Percentiles rank a stretch among this genome's conserved stretches.
Conservation (phyloP, 2,888 invertebrate species). For the Phortica okadai region DNA sequence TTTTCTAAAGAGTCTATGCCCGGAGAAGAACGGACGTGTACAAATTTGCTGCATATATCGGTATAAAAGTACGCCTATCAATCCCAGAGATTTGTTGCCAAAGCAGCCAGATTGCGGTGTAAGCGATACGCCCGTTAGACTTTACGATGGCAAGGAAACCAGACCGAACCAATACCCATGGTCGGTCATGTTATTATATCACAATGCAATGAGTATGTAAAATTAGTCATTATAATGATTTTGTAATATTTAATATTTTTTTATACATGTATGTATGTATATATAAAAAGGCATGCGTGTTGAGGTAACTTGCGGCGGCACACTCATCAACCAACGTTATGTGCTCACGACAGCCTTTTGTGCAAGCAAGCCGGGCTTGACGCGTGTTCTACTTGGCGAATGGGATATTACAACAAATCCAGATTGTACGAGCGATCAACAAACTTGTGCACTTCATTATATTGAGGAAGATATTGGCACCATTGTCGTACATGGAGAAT, state of each 20-base stretch:
- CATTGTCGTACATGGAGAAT: neutral
- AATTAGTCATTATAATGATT: neutral
- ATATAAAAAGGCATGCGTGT: neutral
- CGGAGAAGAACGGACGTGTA: neutral
- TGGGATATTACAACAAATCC: constrained; percentile 17
- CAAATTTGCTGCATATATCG: neutral
- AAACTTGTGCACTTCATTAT: neutral
- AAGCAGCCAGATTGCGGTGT: neutral
- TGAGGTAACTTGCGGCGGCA: neutral
- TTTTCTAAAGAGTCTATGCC: neutral
- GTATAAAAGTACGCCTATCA: neutral
- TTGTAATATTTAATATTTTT: neutral
- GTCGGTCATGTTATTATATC: neutral
- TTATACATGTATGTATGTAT: neutral
- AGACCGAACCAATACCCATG: neutral
- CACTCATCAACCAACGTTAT: constrained; percentile 9
- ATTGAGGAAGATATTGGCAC: neutral
- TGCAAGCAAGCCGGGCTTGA: neutral
- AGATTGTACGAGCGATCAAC: neutral
- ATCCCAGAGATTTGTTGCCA: neutral
- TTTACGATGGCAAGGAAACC: neutral
- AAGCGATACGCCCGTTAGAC: neutral
- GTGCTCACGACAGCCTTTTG: constrained; percentile 12
- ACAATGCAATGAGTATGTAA: neutral
- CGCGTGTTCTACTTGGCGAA: neutral